These are phyloP conservation scores for Hirtodrosophila histrioides DNA, from an alignment of 2,888 invertebrate genomes.

Conservation along the genomic window DNA sequence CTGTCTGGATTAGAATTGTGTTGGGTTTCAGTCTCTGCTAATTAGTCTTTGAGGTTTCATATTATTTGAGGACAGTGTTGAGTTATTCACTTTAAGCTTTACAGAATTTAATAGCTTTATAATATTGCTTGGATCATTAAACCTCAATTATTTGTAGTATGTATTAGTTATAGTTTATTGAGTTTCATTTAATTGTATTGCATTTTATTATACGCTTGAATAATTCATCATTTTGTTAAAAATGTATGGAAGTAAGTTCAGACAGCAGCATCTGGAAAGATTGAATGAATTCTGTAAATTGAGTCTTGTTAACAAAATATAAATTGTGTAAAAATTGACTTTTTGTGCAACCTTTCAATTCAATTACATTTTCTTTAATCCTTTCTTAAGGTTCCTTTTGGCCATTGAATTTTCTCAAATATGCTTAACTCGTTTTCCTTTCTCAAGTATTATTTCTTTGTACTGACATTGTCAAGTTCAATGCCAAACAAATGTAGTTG, in stretches of 20 bases:
- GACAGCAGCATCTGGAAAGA: too few relatives aligned
- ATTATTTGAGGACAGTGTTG: constrained; percentile 4
- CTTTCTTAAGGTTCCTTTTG: too few relatives aligned
- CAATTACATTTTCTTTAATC: too few relatives aligned
- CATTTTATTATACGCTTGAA: constrained; percentile 7
- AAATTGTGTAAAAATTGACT: too few relatives aligned
- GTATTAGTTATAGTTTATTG: background rate
- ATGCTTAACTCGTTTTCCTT: background rate
- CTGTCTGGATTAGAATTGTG: constrained; percentile 21
- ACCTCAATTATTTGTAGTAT: constrained; percentile 6
- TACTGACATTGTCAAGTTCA: constrained; percentile 47
- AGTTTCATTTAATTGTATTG: constrained; percentile 2
- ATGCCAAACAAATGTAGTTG: constrained; percentile 46
- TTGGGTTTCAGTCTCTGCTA: constrained; percentile 45
- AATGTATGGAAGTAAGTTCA: too few relatives aligned
- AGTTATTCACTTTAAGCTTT: constrained; percentile 10
- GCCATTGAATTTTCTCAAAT: background rate
- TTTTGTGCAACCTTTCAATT: too few relatives aligned
- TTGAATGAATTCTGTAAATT: too few relatives aligned
- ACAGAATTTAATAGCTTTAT: constrained; percentile 20
- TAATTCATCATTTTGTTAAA: background rate
- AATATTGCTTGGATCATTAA: constrained; percentile 27
- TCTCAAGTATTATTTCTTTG: background rate
- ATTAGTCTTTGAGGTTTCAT: constrained; percentile 71
- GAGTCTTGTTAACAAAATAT: too few relatives aligned